Evolutionary conservation across 1,140 invertebrate species (phyloP).

Genomic region (Sipha flava): DNA sequence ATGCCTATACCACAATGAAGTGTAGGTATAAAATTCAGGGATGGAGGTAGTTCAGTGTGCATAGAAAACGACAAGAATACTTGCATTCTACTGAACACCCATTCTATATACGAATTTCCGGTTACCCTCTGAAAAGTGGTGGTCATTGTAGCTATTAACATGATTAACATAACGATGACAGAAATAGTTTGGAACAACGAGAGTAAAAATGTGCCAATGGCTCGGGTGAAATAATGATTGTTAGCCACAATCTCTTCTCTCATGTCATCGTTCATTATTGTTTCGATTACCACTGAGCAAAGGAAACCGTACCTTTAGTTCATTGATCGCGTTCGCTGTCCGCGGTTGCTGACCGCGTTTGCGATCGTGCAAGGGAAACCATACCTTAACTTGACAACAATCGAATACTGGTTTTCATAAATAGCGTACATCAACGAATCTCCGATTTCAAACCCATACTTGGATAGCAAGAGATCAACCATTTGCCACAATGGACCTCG

Average conservation of each 20-base stretch:
- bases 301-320: too few species aligned
- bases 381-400: conserved; percentile 51
- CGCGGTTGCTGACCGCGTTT: conserved; percentile 54
- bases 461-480: neutral
- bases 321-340: too few species aligned
- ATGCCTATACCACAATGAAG: neutral
- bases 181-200: conserved; percentile 57
- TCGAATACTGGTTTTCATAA: neutral
- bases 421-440: neutral
- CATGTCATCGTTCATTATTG: neutral
- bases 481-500: neutral
- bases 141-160: conserved; percentile 69
- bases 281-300: conserved; percentile 54
- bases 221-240: conserved; percentile 52
- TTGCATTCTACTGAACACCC: conserved; percentile 52
- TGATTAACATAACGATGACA: conserved; percentile 63
- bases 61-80: conserved; percentile 37
- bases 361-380: conserved; percentile 64
- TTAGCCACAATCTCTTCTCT: conserved; percentile 27
- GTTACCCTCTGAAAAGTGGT: conserved; percentile 60
- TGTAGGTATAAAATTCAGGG: neutral
- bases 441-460: neutral
- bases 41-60: neutral
- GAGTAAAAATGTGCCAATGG: conserved; percentile 54
- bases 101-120: conserved; percentile 52